Evolutionary conservation across 1,140 invertebrate genomes (phyloP).

Genomic region (Chrysopa pallens): DNA sequence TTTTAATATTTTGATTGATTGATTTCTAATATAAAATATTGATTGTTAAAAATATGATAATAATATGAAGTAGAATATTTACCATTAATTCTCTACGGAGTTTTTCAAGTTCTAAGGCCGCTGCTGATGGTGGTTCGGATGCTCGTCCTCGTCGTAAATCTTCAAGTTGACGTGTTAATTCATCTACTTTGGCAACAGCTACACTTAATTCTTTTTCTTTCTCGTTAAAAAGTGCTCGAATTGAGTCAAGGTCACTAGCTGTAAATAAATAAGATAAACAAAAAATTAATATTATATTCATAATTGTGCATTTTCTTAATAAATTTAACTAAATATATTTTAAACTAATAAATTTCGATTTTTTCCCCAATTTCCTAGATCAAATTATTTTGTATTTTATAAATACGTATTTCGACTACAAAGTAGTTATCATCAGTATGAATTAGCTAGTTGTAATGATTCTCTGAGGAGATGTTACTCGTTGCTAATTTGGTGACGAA

Average conservation of each 20-base stretch:
- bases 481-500: too few relatives aligned
- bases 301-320: too few relatives aligned
- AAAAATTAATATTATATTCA: slow-evolving; percentile 1
- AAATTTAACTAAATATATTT: too few relatives aligned
- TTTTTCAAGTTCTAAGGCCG: slow-evolving; percentile 75
- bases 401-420: too few relatives aligned
- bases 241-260: slow-evolving; percentile 90
- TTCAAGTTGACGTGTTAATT: slow-evolving; percentile 82
- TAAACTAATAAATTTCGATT: too few relatives aligned
- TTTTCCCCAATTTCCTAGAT: too few relatives aligned
- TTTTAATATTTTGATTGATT: too few relatives aligned
- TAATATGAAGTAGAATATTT: slow-evolving; percentile 26
- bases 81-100: slow-evolving; percentile 79
- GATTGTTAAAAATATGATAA: not conserved
- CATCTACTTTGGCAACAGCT: slow-evolving; percentile 89
- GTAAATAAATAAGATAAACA: slow-evolving; percentile 17
- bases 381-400: too few relatives aligned
- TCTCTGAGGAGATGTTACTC: too few relatives aligned
- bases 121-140: slow-evolving; percentile 42
- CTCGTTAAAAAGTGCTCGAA: slow-evolving; percentile 88
- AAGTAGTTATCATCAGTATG: too few relatives aligned
- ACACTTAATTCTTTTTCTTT: slow-evolving; percentile 91
- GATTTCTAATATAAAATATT: not conserved
- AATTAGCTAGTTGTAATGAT: too few relatives aligned
- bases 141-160: slow-evolving; percentile 57